Conservation (phyloP, 2,888 invertebrate genomes). For the Acanthosepion pharaonis region DNA sequence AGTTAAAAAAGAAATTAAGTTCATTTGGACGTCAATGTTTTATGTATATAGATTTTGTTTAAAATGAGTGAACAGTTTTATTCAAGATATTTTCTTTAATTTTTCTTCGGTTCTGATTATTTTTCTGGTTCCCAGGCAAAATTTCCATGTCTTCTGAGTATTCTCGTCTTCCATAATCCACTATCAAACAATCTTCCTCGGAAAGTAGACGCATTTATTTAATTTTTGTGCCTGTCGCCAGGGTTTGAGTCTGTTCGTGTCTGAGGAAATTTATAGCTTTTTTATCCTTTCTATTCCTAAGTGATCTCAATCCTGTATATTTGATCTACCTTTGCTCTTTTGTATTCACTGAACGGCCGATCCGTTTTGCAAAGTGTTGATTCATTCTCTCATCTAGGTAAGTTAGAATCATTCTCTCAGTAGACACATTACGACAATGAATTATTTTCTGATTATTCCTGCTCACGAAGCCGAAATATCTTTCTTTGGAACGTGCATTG, state of each 20-base stretch:
- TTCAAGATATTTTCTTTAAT: no score
- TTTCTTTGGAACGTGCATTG: not conserved
- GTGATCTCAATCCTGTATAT: not conserved
- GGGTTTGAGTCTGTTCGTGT: no score
- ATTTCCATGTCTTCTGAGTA: no score
- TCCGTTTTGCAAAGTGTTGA: not conserved
- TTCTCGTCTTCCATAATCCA: no score
- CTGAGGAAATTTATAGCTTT: no score
- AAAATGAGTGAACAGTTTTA: no score
- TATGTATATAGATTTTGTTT: no score
- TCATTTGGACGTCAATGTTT: no score
- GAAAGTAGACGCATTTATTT: not conserved
- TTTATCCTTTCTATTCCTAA: not conserved
- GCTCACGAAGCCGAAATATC: not conserved
- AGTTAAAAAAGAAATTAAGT: no score
- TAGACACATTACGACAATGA: not conserved
- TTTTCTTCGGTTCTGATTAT: no score
- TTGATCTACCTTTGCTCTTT: not conserved
- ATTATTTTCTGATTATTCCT: not conserved
- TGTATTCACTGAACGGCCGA: not conserved
- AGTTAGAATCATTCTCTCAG: not conserved
- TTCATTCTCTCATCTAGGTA: not conserved
- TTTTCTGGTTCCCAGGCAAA: no score
- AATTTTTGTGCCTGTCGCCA: no score
- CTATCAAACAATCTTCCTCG: not conserved